Base-by-base conservation (phyloP, 1,140 invertebrate genomes). In the Ruditapes philippinarum region DNA sequence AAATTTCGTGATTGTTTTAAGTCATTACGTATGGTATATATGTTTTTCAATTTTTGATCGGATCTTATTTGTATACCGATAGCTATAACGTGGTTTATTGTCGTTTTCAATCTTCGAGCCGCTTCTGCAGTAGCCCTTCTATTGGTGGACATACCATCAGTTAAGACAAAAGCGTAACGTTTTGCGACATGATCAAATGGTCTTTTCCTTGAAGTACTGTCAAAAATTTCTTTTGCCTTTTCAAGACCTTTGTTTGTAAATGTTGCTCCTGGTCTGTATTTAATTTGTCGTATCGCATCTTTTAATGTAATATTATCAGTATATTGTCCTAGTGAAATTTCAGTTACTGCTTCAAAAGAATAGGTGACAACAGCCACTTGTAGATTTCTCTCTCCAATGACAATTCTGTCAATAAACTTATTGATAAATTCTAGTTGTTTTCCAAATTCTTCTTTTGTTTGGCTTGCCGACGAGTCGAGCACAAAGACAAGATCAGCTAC, bases 351-450 rank as follows among this genome's bases (percentile, higher is more conserved):
- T 45, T 62, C 22, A 82, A 65, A 82, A 7, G 79, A 82, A 17
- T 49, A 82, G 5, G 79, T 82, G 0, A 82, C 38, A 9, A 82
- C 79, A 33, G 54, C 60, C 3, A 82, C 54, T 22, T 36, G 36
- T 28, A 82, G n/a, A 17, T 62, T 62, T n/a, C 28, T 38, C 33
- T 62, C 54, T 33, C 60, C 79, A 51, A 82, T 65, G 22, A 62
- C 33, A 17, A 82, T 51, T 1, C 38, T 36, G 22, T 82, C 60
- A 60, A 82, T 65, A 45, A 82, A 82, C 19, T 82, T 17, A 42
- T 65, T 82, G 54, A 82, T 45, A 40, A 82, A 82, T 1, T 42
- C 79, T 14, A 82, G 40, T 14, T 82, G 79, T 45, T 82, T 82
- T 3, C 40, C 57, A 45, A 82, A 82, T 14, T 82, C 31, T 25